Evolutionary conservation across 1,140 invertebrate genomes (phyloP), one percentile per base, ranked within the genome.

Genomic region (Helicoverpa zea): DNA sequence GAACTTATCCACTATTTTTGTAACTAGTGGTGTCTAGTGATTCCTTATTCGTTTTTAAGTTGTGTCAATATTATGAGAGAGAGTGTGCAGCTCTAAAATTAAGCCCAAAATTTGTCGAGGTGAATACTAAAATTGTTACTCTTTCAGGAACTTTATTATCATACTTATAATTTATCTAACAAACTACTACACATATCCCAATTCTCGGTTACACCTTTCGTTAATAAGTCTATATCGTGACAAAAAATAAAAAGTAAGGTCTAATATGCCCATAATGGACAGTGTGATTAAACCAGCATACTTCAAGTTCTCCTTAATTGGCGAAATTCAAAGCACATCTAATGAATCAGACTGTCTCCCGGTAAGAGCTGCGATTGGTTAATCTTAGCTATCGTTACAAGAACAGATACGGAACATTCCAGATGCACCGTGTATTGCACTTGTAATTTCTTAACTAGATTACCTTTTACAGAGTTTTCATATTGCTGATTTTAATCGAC

Each of bases 371-470:
- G 10, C 35, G 35, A 66, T 66, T 43, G 35, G n/a, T 7, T 47
- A 66, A 61, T 29, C 58, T 3, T 49, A 66, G 16, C 63, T 66
- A 43, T 35, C 61, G 43, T 35, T 35, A 18, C 63, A 47, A 47
- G 35, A 47, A 66, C n/a, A 64, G 61, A 64, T 64, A 64, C 43
- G 9, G 14, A n/a, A 30, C 61, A 64, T 64, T 64, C 30, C 35
- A n/a, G 30, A 64, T 64, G 2, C 30, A 12, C 30, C 43, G 61
- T 64, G 7, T 64, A 43, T 43, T 64, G 30, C 3, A 43, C 13
- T 64, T 43, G 16, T 14, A 9, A 64, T 43, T 64, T 43, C 61
- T 64, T 43, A n/a, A 59, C 10, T 59, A 23, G 58, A 59, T 59
- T 64, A 14, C 61, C 61, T 64, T 64, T n/a, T 47, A 59, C 18